These are phyloP conservation scores for Amblyjoppa fuscipennis DNA, from an alignment of 2,888 invertebrate genomes.

Conservation along the genomic window DNA sequence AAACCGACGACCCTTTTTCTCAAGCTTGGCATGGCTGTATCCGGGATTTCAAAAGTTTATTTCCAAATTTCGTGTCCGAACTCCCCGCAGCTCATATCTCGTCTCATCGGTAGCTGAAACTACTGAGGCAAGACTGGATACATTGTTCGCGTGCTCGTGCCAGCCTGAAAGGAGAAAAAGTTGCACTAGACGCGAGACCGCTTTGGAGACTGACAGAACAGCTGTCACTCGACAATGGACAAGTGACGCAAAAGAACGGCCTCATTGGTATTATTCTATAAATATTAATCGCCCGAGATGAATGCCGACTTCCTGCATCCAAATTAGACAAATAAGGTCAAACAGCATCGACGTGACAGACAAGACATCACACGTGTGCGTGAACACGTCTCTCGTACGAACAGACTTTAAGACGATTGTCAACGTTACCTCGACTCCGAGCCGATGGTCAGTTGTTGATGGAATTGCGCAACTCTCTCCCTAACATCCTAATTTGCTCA, in stretches of 20 bases:
- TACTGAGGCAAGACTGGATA: neutral
- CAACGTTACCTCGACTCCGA: conserved; percentile 35
- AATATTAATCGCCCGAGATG: conserved; percentile 37
- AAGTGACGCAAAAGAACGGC: neutral
- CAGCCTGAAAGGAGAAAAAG: neutral
- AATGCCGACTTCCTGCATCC: conserved; percentile 64
- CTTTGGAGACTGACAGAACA: neutral
- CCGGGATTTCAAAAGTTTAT: conserved; percentile 21
- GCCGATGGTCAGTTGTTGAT: conserved; percentile 10
- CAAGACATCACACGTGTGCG: conserved; percentile 44
- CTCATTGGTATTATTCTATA: conserved; percentile 30
- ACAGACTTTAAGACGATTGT: neutral
- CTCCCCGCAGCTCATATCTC: conserved; percentile 32
- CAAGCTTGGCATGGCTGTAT: conserved; percentile 88
- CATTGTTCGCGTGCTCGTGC: neutral
- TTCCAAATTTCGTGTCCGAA: conserved; percentile 29
- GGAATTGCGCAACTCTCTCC: neutral
- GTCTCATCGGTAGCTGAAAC: neutral
- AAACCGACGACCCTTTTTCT: conserved; percentile 90
- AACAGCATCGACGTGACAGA: conserved; percentile 51
- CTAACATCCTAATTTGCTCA: conserved; percentile 29
- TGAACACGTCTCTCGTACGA: neutral
- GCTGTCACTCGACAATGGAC: conserved; percentile 6
- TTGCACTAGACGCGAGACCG: neutral
- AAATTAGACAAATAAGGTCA: conserved; percentile 67